phyloP scores from a whole-genome alignment of 2,888 invertebrate species.

The Orthosia gracilis region DNA sequence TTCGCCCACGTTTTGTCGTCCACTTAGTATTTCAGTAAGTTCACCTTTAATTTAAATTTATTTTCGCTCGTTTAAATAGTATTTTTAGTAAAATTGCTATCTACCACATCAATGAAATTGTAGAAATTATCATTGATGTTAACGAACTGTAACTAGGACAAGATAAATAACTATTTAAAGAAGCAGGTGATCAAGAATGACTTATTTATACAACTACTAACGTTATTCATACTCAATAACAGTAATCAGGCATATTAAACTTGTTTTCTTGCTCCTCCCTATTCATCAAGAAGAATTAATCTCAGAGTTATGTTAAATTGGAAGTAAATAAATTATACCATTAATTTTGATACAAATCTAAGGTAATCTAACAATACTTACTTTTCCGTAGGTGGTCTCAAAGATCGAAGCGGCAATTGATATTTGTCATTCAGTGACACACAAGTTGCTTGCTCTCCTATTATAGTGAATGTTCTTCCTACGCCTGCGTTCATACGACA shows the following conservation, averaged over 20 bases:
- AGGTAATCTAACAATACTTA: conserved; percentile 33
- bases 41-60: no score
- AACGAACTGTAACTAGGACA: conserved; percentile 30
- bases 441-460: conserved; percentile 70
- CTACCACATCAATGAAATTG: not conserved
- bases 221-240: conserved; percentile 25
- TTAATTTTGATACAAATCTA: conserved; percentile 43
- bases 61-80: no score
- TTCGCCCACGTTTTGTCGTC: no score
- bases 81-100: not conserved
- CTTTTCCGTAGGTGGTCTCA: conserved; percentile 71
- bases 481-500: conserved; percentile 69
- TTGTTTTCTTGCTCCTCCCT: conserved; percentile 21
- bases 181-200: conserved; percentile 20
- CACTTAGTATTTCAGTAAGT: no score
- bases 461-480: conserved; percentile 74
- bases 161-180: conserved; percentile 26
- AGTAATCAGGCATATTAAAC: conserved; percentile 6
- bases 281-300: conserved; percentile 8
- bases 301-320: conserved; percentile 1
- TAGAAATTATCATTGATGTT: conserved; percentile 6
- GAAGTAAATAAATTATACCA: conserved; percentile 20
- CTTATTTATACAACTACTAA: not conserved
- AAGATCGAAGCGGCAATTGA: conserved; percentile 67
- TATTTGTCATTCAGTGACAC: conserved; percentile 74